These are phyloP conservation scores for Lithobates pipiens DNA, from an alignment of 2,797 vertebrate genomes.

Conservation along the genomic window DNA sequence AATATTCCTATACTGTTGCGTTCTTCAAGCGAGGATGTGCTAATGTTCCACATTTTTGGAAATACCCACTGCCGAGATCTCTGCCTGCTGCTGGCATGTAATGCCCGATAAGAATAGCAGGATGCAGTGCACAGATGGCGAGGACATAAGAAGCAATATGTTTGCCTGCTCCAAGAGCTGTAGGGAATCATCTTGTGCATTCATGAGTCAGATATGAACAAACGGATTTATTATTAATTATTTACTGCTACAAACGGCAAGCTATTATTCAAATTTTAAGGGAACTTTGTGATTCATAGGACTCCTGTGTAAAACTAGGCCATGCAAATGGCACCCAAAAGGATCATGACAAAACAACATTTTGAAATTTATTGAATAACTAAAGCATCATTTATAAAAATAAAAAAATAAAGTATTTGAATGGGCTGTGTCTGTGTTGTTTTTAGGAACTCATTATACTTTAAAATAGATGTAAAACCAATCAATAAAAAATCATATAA, in stretches of 20 bases:
- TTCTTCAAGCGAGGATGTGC: neutral
- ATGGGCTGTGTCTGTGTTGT: too few species aligned
- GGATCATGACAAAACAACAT: neutral
- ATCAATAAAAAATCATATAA: too few species aligned
- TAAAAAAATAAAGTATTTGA: too few species aligned
- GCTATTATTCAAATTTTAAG: conserved; percentile 43
- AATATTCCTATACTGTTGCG: too few species aligned
- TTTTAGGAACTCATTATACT: too few species aligned
- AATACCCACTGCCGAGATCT: conserved; percentile 11
- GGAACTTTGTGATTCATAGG: conserved; percentile 14
- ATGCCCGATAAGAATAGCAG: conserved; percentile 40
- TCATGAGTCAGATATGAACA: conserved; percentile 21
- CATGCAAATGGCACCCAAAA: conserved; percentile 11
- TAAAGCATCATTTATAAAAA: too few species aligned
- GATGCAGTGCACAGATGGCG: conserved; percentile 43
- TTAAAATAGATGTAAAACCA: too few species aligned
- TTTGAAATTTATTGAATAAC: neutral
- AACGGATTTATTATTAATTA: conserved; percentile 27
- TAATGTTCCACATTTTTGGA: neutral
- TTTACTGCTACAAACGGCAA: conserved; percentile 30
- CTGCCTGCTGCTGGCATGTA: conserved; percentile 18
- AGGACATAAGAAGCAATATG: conserved; percentile 49
- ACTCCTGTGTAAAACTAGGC: neutral
- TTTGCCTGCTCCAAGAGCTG: conserved; percentile 20
- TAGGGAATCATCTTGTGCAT: conserved; percentile 26